phyloP scores from a whole-genome alignment of 2,113 vertebrate genomes.

The Agapornis roseicollis region DNA sequence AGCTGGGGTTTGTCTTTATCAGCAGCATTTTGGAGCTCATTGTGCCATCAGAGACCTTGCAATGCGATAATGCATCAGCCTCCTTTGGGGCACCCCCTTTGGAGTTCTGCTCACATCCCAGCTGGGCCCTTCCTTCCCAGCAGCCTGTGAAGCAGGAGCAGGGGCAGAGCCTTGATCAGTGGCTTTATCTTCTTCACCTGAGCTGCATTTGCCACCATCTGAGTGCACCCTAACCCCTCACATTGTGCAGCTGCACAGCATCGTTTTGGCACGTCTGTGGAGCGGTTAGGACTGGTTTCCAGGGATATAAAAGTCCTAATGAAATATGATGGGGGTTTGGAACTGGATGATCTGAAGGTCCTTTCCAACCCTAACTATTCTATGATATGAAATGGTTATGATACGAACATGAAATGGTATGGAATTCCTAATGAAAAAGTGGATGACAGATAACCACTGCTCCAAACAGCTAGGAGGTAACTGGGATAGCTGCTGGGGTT shows the following conservation, averaged over 20 bases:
- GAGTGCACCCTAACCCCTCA: background rate
- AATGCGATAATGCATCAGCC: background rate
- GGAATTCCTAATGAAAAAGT: background rate
- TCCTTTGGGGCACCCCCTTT: background rate
- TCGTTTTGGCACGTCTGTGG: fast-evolving
- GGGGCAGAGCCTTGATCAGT: background rate
- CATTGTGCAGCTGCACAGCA: fast-evolving
- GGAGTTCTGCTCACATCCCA: background rate
- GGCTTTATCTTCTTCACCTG: background rate
- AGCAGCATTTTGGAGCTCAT: background rate
- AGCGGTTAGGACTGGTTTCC: background rate
- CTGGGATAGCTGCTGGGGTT: background rate
- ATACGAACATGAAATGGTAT: no score
- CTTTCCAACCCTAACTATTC: no score
- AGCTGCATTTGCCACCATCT: fast-evolving
- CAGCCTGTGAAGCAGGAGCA: fast-evolving
- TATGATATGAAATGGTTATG: no score
- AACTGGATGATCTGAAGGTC: no score
- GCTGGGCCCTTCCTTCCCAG: background rate
- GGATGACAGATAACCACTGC: background rate
- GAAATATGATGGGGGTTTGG: no score
- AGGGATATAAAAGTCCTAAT: background rate
- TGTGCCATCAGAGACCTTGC: background rate
- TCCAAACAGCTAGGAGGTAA: background rate
- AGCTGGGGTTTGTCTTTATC: background rate